A percentile compares a stretch with the other conserved stretches of the same genome.
Evolutionary conservation across 2,888 invertebrate genomes (phyloP).

Genomic region (Ganaspis brasiliensis): DNA sequence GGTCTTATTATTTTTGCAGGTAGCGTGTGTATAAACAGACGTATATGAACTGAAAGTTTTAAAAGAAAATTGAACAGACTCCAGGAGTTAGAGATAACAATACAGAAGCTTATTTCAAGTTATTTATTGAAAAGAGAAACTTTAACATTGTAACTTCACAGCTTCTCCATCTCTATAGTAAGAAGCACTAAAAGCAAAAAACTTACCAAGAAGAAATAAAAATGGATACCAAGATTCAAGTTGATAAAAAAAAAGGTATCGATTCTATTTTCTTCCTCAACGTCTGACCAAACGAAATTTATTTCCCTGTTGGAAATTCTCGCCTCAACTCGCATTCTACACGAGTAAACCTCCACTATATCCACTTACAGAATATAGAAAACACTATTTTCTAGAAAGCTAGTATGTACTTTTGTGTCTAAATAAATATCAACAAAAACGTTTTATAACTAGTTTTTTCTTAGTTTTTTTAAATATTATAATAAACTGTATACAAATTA

Average conservation of each 20-base stretch:
- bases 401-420: background rate
- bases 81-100: background rate
- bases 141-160: background rate
- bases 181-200: background rate
- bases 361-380: background rate
- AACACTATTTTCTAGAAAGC: background rate
- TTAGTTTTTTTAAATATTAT: no score
- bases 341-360: background rate
- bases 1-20: conserved; percentile 1
- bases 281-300: conserved; percentile 34
- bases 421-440: background rate
- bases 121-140: conserved; percentile 9
- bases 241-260: conserved; percentile 3
- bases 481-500: no score
- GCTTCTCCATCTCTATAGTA: background rate
- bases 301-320: conserved; percentile 30
- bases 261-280: conserved; percentile 21
- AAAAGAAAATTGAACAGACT: background rate
- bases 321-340: background rate
- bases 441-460: background rate
- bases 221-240: background rate
- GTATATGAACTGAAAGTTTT: background rate
- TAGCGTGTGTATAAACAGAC: background rate
- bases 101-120: conserved; percentile 11
- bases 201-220: background rate